These are phyloP conservation scores for Todiramphus saurophagus DNA, from an alignment of 2,113 vertebrate genomes.

Conservation along the genomic window DNA sequence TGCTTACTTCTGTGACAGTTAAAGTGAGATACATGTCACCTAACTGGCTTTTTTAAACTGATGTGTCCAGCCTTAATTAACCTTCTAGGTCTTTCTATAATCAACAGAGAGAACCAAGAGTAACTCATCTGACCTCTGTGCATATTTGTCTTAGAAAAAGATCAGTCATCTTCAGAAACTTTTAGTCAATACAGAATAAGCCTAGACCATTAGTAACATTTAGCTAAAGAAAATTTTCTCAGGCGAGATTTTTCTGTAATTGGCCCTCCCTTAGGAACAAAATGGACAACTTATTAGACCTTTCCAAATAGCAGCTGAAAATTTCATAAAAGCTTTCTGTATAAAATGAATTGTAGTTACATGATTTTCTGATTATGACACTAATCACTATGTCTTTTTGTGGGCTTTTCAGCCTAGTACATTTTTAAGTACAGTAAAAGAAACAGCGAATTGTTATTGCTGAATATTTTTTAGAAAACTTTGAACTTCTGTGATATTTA, in stretches of 20 bases:
- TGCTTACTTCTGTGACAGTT: not conserved
- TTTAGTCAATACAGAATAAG: not conserved
- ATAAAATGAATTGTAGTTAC: not conserved
- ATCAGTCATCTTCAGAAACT: not conserved
- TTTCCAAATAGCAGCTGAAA: not conserved
- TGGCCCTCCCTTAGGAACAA: not conserved
- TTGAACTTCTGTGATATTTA: not conserved
- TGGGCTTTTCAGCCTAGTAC: not conserved
- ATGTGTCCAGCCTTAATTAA: not conserved
- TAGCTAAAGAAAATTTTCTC: not conserved
- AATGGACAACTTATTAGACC: not conserved
- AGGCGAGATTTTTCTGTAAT: not conserved
- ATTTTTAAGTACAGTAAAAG: not conserved
- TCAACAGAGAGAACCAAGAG: not conserved
- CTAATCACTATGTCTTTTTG: not conserved
- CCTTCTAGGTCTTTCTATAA: not conserved
- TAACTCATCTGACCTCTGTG: not conserved
- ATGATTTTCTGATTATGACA: not conserved
- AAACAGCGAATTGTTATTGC: not conserved
- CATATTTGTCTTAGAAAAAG: not conserved
- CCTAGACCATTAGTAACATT: not conserved
- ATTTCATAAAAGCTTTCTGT: not conserved
- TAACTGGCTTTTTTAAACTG: not conserved
- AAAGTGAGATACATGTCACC: not conserved
- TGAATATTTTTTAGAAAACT: not conserved